Evolutionary conservation across 2,888 invertebrate genomes (phyloP), one percentile per base, ranked within the genome.

Genomic region (Megamerina dolium): DNA sequence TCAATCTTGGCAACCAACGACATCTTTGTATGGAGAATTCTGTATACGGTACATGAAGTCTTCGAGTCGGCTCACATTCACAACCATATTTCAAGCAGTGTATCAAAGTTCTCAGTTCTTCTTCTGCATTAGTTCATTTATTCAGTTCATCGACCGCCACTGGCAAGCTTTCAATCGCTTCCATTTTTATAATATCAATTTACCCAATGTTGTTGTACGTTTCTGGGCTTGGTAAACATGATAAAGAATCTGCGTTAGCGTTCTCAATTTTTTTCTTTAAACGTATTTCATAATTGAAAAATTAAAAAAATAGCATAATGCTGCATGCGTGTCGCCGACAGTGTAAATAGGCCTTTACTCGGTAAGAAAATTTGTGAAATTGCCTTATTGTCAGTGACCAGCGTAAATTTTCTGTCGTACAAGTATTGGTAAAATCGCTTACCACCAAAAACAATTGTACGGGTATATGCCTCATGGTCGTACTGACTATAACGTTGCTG

Each of bases 381-480:
- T 1, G 59, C 50, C 17, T 55, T 52, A 32, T 60, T 53, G 39
- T 59, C 57, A 2, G 57, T 57, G 8, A 51, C 33, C 2, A 59
- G 20, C 8, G 33, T 48, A 30, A 60, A 58, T 31, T 48, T 44
- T 8, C 50, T 46, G 4, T 70, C 72, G 46, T 54, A 66, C 1
- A 73, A 17, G 49, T 66, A 73, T n/a, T n/a, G n/a, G n/a, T n/a
- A n/a, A n/a, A n/a, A n/a, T n/a, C n/a, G n/a, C n/a, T n/a, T n/a
- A n/a, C 70, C 54, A 1, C 60, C 66, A 44, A 53, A 73, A 18
- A 66, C 50, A 5, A 71, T 53, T n/a, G n/a, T n/a, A n/a, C n/a
- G n/a, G 5, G 60, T 57, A n/a, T 66, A 55, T 1, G 63, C 68
- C 52, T 61, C 57, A 8, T 29, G 35, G 31, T 51, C 51, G 8